Percentiles rank a stretch among this genome's conserved stretches.
Conservation (phyloP, 53 echinoderm and acorn worm genomes). For the Hippasteria phrygiana region DNA sequence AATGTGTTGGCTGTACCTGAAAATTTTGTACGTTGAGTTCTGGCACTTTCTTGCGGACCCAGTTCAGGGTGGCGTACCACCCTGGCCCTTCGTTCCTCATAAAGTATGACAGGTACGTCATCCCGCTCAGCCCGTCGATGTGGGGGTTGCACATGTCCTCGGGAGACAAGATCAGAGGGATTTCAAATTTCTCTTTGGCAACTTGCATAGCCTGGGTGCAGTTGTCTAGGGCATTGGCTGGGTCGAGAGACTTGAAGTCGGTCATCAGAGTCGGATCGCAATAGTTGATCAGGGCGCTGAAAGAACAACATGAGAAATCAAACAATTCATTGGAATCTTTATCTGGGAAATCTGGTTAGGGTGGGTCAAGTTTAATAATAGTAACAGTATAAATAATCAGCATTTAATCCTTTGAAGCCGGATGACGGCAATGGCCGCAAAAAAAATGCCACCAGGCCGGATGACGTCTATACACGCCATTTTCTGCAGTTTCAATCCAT, state of each 20-base stretch:
- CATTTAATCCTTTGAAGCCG: too few relatives aligned
- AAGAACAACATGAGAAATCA: too few relatives aligned
- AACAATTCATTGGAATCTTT: too few relatives aligned
- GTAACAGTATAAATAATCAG: too few relatives aligned
- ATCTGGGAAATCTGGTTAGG: too few relatives aligned
- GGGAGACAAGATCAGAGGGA: slow-evolving; percentile 88
- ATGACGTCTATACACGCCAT: too few relatives aligned
- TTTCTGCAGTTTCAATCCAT: too few relatives aligned
- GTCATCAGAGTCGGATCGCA: slow-evolving; percentile 80
- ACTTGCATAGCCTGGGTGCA: slow-evolving; percentile 79
- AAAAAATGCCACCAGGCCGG: too few relatives aligned
- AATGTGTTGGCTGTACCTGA: slow-evolving; percentile 62
- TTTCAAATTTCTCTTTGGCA: slow-evolving; percentile 84
- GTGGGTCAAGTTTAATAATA: too few relatives aligned
- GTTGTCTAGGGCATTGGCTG: slow-evolving; percentile 74
- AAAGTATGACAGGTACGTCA: slow-evolving; percentile 96
- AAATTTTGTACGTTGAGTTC: slow-evolving; percentile 94
- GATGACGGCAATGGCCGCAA: too few relatives aligned
- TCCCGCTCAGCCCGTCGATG: slow-evolving; percentile 87
- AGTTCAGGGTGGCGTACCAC: slow-evolving; percentile 97
- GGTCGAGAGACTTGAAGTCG: slow-evolving; percentile 76
- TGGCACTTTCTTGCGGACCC: slow-evolving; percentile 88
- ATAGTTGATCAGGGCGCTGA: slow-evolving; percentile 89
- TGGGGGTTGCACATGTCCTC: slow-evolving; percentile 88
- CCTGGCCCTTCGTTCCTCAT: slow-evolving; percentile 91